Conservation (phyloP, 2,888 invertebrate species). For the Latrodectus elegans region DNA sequence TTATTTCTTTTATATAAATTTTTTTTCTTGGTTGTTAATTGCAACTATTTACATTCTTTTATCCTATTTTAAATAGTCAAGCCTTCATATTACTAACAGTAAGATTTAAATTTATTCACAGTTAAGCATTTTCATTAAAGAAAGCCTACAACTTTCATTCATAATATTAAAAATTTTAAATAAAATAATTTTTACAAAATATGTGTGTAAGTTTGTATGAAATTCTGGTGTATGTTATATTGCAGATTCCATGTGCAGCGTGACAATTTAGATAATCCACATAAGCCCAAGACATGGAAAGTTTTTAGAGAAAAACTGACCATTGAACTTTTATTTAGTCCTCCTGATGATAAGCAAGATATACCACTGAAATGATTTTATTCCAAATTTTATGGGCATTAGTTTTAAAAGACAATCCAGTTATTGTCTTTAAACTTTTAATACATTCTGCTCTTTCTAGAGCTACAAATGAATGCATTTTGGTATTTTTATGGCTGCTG, state of each 20-base stretch:
- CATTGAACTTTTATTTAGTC: constrained; percentile 72
- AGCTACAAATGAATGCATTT: background rate
- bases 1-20: no score
- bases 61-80: no score
- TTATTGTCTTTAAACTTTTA: background rate
- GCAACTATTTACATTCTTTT: no score
- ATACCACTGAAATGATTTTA: constrained; percentile 47
- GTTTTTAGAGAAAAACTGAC: constrained; percentile 75
- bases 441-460: background rate
- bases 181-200: no score
- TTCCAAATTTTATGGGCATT: background rate
- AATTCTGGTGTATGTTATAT: background rate
- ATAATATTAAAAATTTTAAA: no score
- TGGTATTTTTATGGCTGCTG: background rate
- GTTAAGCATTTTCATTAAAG: no score
- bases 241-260: constrained; percentile 74
- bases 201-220: background rate
- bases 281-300: constrained; percentile 76
- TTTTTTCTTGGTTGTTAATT: no score
- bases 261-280: constrained; percentile 77
- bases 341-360: constrained; percentile 64
- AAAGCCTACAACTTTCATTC: no score
- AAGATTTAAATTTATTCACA: no score
- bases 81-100: no score
- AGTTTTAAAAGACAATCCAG: background rate